Evolutionary conservation across 1,140 invertebrate species (phyloP).

Genomic region (Drosophila murphyi): DNA sequence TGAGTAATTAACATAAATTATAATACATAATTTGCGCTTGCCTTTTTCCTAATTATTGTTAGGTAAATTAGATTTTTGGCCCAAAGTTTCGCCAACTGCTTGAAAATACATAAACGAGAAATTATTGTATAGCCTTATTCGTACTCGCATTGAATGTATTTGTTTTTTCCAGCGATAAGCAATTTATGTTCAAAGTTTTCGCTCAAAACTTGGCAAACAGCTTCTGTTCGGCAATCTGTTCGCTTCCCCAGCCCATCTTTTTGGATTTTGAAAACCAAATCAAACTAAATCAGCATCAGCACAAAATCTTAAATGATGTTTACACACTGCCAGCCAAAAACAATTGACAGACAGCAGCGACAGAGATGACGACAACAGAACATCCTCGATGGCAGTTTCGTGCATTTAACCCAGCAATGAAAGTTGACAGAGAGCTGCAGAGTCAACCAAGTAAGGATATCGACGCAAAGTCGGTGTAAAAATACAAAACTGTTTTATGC

Average conservation of each 20-base stretch:
- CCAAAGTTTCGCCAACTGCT: conserved; percentile 32
- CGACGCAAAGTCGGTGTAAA: background rate
- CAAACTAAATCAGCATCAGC: conserved; percentile 71
- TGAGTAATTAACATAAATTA: conserved; percentile 85
- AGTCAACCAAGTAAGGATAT: background rate
- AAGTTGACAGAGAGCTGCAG: conserved; percentile 4
- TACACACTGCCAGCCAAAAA: conserved; percentile 48
- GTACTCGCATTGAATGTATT: conserved; percentile 16
- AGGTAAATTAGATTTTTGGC: conserved; percentile 76
- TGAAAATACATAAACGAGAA: conserved; percentile 51
- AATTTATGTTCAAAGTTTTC: conserved; percentile 76
- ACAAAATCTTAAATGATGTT: conserved; percentile 69
- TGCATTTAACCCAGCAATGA: conserved; percentile 19
- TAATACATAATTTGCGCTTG: conserved; percentile 79
- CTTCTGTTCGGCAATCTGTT: conserved; percentile 38
- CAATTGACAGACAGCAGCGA: conserved; percentile 42
- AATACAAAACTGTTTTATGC: no score
- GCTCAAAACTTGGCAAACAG: conserved; percentile 62
- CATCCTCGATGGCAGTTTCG: conserved; percentile 48
- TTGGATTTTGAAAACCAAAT: conserved; percentile 51
- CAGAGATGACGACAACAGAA: conserved; percentile 31
- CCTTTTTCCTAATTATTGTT: conserved; percentile 76
- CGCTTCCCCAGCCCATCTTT: conserved; percentile 13
- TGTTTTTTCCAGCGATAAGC: conserved; percentile 61
- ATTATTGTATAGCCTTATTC: conserved; percentile 52